Base-by-base conservation (phyloP, 2,888 invertebrate species). In the Myopa tessellatipennis region DNA sequence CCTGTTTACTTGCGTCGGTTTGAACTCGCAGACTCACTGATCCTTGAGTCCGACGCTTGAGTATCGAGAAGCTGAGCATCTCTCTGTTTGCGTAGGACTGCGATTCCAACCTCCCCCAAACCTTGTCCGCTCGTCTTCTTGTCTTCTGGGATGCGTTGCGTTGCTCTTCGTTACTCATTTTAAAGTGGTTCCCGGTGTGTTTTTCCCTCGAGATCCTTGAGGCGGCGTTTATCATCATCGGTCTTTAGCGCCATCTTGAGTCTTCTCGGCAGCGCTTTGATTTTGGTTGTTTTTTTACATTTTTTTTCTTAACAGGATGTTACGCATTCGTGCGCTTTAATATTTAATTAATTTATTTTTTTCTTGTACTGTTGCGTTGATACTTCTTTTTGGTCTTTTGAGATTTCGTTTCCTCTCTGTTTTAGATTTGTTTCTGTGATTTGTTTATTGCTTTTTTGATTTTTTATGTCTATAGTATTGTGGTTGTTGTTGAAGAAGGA, bases 81-180 rank as follows among this genome's bases (percentile, higher is more conserved):
- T 26, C 71, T 18, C 18, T 71, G 71, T 71, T 71, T 71, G 71
- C 71, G 18, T 71, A 71, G 71, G 71, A 71, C 71, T 55, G 34
- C 52, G 26, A 18, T 55, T 18, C 12, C 34, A 16, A 36, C 50
- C 50, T 50, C 50, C 14, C 10, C 10, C 50, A 10, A 50, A 50
- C 2, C 26, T 26, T 26, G 50, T 8, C 50, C 14, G 50, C 50
- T 10, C 3, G 50, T 50, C 50, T 8, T 50, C 50, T 8, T 3
- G 26, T 26, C 26, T 26, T 26, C 1, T 26, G 2, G 26, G 26
- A 26, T 26, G 26, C 26, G 26, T 2, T 26, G 36, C 34, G 63
- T 65, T 36, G 63, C 34, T 36, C 10, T 65, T 26, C 36, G 36
- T 34, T 65, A 36, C 36, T 65, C 63, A 65, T 65, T 52, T 71